Base-by-base conservation (phyloP, 1,140 invertebrate species). In the Agrypnia vestita region DNA sequence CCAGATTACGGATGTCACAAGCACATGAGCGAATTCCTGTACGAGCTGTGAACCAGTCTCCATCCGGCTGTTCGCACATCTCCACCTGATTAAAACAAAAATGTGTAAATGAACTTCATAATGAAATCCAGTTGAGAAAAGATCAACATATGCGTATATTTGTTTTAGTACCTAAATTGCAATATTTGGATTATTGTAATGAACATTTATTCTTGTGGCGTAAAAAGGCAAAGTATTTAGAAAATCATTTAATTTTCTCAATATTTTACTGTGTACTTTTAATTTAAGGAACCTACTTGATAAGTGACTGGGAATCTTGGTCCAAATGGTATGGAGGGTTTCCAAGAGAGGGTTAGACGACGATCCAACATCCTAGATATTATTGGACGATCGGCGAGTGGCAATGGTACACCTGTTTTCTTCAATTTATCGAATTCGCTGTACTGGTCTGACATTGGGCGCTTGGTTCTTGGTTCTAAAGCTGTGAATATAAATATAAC, bases 301-400 rank as follows among this genome's bases (percentile, higher is more conserved):
- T 99, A 99, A 4, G 97, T 98, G 19, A 97, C 96, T 0, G 97
- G 97, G 79, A 93, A 91, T 53, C 95, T 89, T 0, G 95, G 94
- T 43, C 93, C 93, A 77, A 94, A 90, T 0, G 96, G 95, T 35
- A 97, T 94, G 4, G 96, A 97, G 3, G 97, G 96, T 83, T 94
- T 95, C 97, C 97, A 99, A 0, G 95, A 96, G 9, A 99, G 88
- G 0, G 96, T 96, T 17, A 97, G 90, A 71, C 94, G 92, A 7
- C 95, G 91, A 84, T 97, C 96, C 73, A 94, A 94, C 94, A 98
- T 97, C 10, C 95, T 92, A 8, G 95, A 95, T 82, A 99, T 96
- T 81, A 96, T 95, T 1, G 97, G 97, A 75, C 92, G 92, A 84
- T 98, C 96, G 6, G 96, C 91, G 0, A 98, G 86, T 0, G 97